Evolutionary conservation across 2,888 invertebrate species (phyloP), one percentile per base, ranked within the genome.

Genomic region (Halictus quadricinctus): DNA sequence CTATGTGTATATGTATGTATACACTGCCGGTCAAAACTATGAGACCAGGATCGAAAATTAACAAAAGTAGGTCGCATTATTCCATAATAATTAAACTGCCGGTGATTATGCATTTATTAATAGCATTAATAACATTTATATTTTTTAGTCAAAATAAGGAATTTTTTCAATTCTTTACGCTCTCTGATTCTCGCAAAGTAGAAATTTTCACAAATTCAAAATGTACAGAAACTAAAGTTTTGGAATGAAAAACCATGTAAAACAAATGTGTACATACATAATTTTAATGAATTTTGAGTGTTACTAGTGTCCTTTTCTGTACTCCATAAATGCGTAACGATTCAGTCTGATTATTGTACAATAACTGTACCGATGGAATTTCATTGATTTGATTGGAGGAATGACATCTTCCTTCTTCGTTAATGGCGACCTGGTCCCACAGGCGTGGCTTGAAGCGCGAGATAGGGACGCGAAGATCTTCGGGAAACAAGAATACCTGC

Each of bases 401-500:
- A 64, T 2, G 29, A 64, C 7, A 15, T 29, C 29, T 15, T 29
- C 15, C 29, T 64, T 64, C 15, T 7, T 29, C 29, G 29, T 15
- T 64, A 29, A 64, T 18, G 7, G 29, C 64, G 64, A 29, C 64
- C 29, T 41, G 66, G 36, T 41, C 36, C 36, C 21, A 66, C 18
- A 36, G 36, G 66, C 66, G 10, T 66, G 41, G 36, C 66, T 66
- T 66, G 36, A 36, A 36, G 66, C 66, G 58, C n/a, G 58, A 76
- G 41, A 78, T 58, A 13, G 60, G 80, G 70, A 54, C 15, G 46
- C 60, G 70, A 76, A 36, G 74, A 76, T 76, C 74, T 66, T 79
- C 78, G 72, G 66, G 78, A 21, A 79, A 46, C 73, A 76, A 72
- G 70, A 82, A 80, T 79, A 84, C 77, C 77, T 82, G 82, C 74